Evolutionary conservation across 2,797 vertebrate genomes (phyloP), one percentile per base, ranked within the genome.

Genomic region (Picus viridis): DNA sequence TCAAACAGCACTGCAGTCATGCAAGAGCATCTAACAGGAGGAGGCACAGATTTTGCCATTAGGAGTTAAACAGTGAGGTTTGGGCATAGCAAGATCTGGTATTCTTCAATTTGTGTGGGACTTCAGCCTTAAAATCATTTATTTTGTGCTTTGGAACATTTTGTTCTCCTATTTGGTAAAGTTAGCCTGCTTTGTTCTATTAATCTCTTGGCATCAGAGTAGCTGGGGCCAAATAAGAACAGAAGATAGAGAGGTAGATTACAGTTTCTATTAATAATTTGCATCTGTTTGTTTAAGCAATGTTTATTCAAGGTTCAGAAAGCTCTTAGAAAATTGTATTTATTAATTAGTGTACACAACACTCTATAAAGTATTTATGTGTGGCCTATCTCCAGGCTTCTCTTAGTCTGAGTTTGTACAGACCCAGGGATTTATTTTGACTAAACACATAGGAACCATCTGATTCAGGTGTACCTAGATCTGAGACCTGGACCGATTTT

Each of bases 1-100:
- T 96, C 97, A 97, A 97, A 94, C 93, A 96, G 71, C 83, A 76
- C 73, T 89, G 92, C 93, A 96, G 96, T 93, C 96, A 84, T 12
- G 10, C 81, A 92, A 89, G 95, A 88, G 91, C 95, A 83, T 84
- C 95, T 85, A 86, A 89, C 88, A 64, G 94, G 69, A 54, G 65
- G 63, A 87, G 68, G 92, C 78, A 91, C 72, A 88, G 90, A 89
- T 96, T 96, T 96, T 74, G 45, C 84, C 89, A 69, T 90, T 94
- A 92, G 87, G 96, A 95, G 86, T 89, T 92, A 91, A 97, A 94
- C 94, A 90, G 12, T 24, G 49, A 71, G 74, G 69, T 94, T 92
- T 87, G 90, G 83, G 74, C 51, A 92, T 84, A 59, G 82, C 14
- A 36, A 36, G 65, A 83, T 95, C 83, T 89, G 53, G 91, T 95